These are phyloP conservation scores for Tribolium madens DNA, from an alignment of 1,140 invertebrate genomes.

Conservation along the genomic window DNA sequence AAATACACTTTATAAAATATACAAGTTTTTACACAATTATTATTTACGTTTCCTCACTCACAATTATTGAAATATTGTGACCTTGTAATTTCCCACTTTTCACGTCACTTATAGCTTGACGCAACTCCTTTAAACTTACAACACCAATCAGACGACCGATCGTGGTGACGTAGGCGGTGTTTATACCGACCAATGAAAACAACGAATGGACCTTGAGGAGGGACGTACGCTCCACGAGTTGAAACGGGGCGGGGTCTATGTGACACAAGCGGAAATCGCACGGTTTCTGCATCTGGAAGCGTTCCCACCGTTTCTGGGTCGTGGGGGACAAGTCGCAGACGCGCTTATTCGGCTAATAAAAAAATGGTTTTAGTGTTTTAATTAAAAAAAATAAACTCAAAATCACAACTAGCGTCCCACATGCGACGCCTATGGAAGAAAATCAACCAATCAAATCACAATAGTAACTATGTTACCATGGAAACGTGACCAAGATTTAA, in stretches of 20 bases:
- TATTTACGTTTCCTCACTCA: slow-evolving; percentile 4
- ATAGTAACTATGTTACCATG: too few relatives aligned
- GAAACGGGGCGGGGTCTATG: slow-evolving; percentile 97
- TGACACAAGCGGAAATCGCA: slow-evolving; percentile 90
- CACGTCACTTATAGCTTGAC: slow-evolving; percentile 88
- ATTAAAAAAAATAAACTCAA: background rate
- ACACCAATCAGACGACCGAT: slow-evolving; percentile 95
- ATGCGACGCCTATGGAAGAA: too few relatives aligned
- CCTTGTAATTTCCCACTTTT: slow-evolving; percentile 67
- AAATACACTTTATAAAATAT: slow-evolving; percentile 10
- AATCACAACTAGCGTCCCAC: too few relatives aligned
- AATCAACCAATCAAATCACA: too few relatives aligned
- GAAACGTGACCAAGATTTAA: too few relatives aligned
- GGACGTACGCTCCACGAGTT: slow-evolving; percentile 95
- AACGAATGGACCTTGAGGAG: slow-evolving; percentile 94
- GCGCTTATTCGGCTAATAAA: slow-evolving; percentile 79
- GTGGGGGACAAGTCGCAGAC: slow-evolving; percentile 73
- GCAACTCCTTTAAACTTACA: slow-evolving; percentile 93
- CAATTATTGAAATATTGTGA: slow-evolving; percentile 20
- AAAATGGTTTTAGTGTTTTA: too few relatives aligned
- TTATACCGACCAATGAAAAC: slow-evolving; percentile 96
- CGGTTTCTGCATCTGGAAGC: slow-evolving; percentile 84
- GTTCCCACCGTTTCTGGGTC: slow-evolving; percentile 91
- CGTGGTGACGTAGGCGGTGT: slow-evolving; percentile 97
- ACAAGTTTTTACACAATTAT: background rate